These are phyloP conservation scores for Gymnocheta viridis DNA, from an alignment of 2,888 invertebrate genomes.

Conservation along the genomic window DNA sequence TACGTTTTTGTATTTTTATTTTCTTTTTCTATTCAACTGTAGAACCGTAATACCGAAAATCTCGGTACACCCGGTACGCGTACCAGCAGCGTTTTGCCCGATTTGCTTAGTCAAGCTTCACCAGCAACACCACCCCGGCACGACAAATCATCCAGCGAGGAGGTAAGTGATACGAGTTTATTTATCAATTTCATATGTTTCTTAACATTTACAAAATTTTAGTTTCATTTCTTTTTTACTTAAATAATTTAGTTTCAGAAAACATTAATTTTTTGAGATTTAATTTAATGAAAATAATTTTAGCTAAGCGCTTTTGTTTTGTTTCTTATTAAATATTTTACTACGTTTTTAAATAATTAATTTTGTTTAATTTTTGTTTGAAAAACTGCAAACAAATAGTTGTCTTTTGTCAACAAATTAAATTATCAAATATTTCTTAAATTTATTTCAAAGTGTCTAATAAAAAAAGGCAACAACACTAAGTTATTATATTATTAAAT, in stretches of 20 bases:
- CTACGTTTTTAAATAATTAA: constrained; percentile 3
- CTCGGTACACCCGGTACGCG: constrained; percentile 87
- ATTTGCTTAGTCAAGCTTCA: constrained; percentile 94
- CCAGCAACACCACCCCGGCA: constrained; percentile 93
- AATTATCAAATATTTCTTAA: constrained; percentile 20
- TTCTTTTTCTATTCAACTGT: constrained; percentile 51
- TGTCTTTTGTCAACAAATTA: constrained; percentile 48
- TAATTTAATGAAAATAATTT: constrained; percentile 15
- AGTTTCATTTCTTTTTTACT: constrained; percentile 30
- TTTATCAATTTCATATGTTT: not conserved
- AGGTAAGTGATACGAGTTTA: constrained; percentile 86
- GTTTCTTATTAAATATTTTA: constrained; percentile 12
- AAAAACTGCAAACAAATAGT: constrained; percentile 38
- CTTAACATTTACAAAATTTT: constrained; percentile 20
- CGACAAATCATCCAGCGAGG: constrained; percentile 97
- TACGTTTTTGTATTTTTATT: constrained; percentile 1
- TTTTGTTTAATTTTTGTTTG: constrained; percentile 34
- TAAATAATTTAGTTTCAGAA: constrained; percentile 42
- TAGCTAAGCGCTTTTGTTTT: constrained; percentile 42
- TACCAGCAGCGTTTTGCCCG: constrained; percentile 96
- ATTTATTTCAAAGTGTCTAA: not conserved
- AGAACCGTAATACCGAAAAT: constrained; percentile 81
- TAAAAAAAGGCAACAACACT: not conserved
- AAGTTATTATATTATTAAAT: constrained; percentile 15
- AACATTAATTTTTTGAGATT: not conserved